Conservation (phyloP, 2,888 invertebrate genomes). For the Halictus quadricinctus region DNA sequence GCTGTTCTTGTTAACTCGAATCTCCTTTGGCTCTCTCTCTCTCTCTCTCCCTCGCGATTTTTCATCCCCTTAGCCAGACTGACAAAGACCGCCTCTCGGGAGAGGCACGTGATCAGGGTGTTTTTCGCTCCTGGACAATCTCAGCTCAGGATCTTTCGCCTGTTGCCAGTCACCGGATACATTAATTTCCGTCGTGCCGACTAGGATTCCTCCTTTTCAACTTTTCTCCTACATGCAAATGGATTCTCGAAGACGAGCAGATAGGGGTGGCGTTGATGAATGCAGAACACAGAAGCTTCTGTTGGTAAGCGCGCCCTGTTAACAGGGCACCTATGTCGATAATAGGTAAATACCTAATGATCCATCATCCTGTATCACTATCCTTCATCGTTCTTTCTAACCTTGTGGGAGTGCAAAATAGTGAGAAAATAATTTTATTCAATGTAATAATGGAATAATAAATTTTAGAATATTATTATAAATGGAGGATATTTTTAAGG, state of each 20-base stretch:
- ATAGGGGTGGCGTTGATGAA: not conserved
- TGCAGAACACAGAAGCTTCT: not conserved
- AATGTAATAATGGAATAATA: not conserved
- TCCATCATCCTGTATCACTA: not conserved
- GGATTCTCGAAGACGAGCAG: slow-evolving; percentile 15
- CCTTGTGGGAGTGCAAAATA: not conserved
- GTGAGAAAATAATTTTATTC: not conserved
- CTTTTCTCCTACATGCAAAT: slow-evolving; percentile 25
- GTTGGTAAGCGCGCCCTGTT: not conserved
- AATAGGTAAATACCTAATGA: not conserved
- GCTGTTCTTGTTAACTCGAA: slow-evolving; percentile 82
- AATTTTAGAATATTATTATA: no score
- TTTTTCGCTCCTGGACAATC: slow-evolving; percentile 74
- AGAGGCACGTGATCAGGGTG: slow-evolving; percentile 73
- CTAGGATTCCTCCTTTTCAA: not conserved
- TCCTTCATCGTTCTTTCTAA: not conserved
- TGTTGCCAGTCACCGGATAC: slow-evolving; percentile 62
- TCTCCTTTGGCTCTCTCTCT: slow-evolving; percentile 70
- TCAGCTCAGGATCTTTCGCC: slow-evolving; percentile 65
- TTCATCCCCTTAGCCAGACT: slow-evolving; percentile 79
- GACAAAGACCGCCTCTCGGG: slow-evolving; percentile 71
- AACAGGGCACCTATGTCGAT: not conserved
- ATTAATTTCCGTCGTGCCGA: slow-evolving; percentile 55
- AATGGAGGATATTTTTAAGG: no score
- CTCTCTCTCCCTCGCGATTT: slow-evolving; percentile 74